These are phyloP conservation scores for Melanocharis versteri DNA, from an alignment of 2,113 vertebrate genomes.

Conservation along the genomic window DNA sequence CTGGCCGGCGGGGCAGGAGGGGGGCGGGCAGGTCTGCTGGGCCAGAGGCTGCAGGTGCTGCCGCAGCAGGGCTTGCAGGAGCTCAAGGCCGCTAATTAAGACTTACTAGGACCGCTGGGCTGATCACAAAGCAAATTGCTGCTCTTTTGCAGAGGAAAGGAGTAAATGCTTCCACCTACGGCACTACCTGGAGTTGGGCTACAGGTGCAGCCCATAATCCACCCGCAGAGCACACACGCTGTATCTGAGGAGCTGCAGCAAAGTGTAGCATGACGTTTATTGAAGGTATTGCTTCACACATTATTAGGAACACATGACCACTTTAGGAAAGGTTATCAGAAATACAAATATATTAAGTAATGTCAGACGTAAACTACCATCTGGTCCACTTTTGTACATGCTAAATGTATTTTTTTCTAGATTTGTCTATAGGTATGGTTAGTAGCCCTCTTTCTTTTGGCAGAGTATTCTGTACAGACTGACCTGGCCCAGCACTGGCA, in stretches of 20 bases:
- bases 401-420: neutral
- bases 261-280: neutral
- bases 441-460: neutral
- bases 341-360: neutral
- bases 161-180: fast-evolving
- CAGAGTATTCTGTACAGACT: neutral
- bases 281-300: neutral
- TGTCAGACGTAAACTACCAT: neutral
- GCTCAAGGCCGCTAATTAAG: neutral
- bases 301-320: neutral
- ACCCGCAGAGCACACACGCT: neutral
- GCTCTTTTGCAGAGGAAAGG: neutral
- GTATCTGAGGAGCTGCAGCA: neutral
- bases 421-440: neutral
- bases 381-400: neutral
- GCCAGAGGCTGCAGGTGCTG: neutral
- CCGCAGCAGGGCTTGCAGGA: fast-evolving
- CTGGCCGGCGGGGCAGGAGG: fast-evolving
- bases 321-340: neutral
- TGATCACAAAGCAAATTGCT: neutral
- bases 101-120: fast-evolving
- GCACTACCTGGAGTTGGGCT: fast-evolving
- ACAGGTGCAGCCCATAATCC: neutral
- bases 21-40: neutral
- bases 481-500: neutral